Conservation (phyloP, 2,113 vertebrate genomes). For the Stegostoma tigrinum region DNA sequence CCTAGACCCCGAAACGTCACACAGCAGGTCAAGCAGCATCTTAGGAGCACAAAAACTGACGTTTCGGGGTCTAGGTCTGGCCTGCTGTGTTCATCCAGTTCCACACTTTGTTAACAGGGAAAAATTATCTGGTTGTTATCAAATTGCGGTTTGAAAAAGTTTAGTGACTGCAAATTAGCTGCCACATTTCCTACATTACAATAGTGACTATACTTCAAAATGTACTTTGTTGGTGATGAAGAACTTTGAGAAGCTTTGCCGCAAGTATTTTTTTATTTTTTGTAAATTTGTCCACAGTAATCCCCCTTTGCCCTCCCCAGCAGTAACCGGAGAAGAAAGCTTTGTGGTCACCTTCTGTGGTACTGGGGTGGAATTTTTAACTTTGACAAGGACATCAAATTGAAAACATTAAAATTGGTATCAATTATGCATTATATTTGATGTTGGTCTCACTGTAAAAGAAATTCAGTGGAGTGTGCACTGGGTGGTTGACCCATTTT, state of each 20-base stretch:
- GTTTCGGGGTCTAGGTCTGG: too few relatives aligned
- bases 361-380: neutral
- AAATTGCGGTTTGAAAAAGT: too few relatives aligned
- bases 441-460: neutral
- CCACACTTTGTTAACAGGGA: too few relatives aligned
- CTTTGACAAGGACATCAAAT: neutral
- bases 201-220: neutral
- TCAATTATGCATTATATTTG: neutral
- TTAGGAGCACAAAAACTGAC: too few relatives aligned
- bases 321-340: neutral
- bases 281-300: neutral
- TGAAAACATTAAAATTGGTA: neutral
- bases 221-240: neutral
- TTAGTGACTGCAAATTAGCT: too few relatives aligned
- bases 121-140: too few relatives aligned
- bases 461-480: neutral
- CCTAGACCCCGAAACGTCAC: too few relatives aligned
- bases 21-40: too few relatives aligned
- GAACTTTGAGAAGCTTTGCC: neutral
- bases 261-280: neutral
- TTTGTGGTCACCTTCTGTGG: neutral
- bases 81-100: too few relatives aligned
- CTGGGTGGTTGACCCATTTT: neutral
- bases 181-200: neutral
- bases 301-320: neutral